Conservation (phyloP, 1,140 invertebrate species). For the Hyles euphorbiae region DNA sequence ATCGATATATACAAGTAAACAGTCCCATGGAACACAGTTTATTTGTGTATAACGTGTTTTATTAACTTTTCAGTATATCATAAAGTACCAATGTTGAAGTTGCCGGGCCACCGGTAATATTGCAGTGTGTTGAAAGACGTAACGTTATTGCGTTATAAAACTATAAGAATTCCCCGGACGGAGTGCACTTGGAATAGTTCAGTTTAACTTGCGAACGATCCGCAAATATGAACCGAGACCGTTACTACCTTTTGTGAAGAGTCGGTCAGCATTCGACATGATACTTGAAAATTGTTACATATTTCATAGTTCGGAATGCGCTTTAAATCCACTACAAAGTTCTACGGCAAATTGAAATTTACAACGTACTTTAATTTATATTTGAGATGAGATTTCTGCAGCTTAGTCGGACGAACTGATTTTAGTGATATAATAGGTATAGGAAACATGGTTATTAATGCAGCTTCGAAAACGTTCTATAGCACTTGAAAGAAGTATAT, state of each 20-base stretch:
- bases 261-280: too few species aligned
- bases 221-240: slow-evolving; percentile 35
- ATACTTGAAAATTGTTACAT: too few species aligned
- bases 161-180: slow-evolving; percentile 37
- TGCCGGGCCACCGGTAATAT: slow-evolving; percentile 35
- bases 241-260: slow-evolving; percentile 4
- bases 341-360: too few species aligned
- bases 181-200: slow-evolving; percentile 43
- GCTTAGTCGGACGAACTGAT: too few species aligned
- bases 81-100: slow-evolving; percentile 38
- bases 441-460: too few species aligned
- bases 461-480: too few species aligned
- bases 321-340: too few species aligned
- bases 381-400: too few species aligned
- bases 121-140: slow-evolving; percentile 27
- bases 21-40: background rate
- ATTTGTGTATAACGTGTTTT: slow-evolving; percentile 7
- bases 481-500: too few species aligned
- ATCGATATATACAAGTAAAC: background rate
- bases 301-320: too few species aligned
- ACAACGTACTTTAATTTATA: too few species aligned
- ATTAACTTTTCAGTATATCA: slow-evolving; percentile 15
- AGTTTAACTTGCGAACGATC: slow-evolving; percentile 41
- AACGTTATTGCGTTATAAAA: slow-evolving; percentile 56
- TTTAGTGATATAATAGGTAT: too few species aligned